Evolutionary conservation across 2,888 invertebrate genomes (phyloP).

Genomic region (Abrostola tripartita): DNA sequence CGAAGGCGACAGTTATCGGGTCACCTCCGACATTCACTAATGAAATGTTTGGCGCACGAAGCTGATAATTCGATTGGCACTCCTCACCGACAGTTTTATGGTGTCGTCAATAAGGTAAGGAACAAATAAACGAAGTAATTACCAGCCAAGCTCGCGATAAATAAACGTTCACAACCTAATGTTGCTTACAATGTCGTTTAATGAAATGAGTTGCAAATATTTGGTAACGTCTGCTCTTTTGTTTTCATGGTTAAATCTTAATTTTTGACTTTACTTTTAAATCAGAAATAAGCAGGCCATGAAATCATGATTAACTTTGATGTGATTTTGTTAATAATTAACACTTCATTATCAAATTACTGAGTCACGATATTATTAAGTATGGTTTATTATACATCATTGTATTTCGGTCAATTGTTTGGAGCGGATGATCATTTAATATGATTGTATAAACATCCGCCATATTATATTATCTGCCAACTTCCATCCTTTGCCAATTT

Average conservation of each 20-base stretch:
- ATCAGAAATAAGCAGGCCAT: too few species aligned
- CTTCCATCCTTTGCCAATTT: too few species aligned
- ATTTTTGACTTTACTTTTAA: too few species aligned
- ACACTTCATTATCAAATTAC: too few species aligned
- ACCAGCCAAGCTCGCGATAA: constrained; percentile 54
- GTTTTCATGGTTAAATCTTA: neutral
- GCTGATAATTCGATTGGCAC: constrained; percentile 59
- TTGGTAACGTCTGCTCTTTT: neutral
- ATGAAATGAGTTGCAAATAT: constrained; percentile 38
- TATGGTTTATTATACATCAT: too few species aligned
- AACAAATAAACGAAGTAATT: constrained; percentile 63
- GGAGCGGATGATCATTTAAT: too few species aligned
- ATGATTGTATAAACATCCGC: too few species aligned
- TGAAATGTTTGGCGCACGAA: constrained; percentile 49
- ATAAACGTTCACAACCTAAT: constrained; percentile 41
- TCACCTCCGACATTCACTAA: constrained; percentile 35
- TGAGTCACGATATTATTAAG: too few species aligned
- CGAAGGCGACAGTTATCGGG: constrained; percentile 30
- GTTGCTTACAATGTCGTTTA: constrained; percentile 36
- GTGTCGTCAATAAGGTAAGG: constrained; percentile 55
- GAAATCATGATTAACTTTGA: too few species aligned
- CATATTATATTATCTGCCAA: too few species aligned
- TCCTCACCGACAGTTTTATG: constrained; percentile 62
- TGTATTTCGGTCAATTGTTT: too few species aligned
- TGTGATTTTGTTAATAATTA: too few species aligned